Conservation (phyloP, 2,113 vertebrate genomes). For the Aphelocoma coerulescens region DNA sequence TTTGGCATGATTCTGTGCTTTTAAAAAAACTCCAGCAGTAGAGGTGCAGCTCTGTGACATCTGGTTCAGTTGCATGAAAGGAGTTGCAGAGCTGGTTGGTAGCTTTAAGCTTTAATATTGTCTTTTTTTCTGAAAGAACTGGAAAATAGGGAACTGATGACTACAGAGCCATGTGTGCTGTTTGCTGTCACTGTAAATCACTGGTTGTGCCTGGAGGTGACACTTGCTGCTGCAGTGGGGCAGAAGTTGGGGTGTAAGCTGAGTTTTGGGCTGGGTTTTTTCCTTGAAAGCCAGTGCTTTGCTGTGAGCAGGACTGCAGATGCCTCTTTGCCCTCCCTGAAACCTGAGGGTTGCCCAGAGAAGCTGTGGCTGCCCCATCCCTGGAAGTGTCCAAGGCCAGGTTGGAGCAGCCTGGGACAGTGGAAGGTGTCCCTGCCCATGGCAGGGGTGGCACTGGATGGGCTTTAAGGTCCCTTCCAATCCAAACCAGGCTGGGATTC, state of each 20-base stretch:
- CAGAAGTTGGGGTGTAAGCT: neutral
- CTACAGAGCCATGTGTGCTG: fast-evolving
- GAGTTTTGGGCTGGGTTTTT: fast-evolving
- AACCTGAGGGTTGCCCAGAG: neutral
- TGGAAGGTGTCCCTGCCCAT: neutral
- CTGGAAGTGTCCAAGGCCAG: too few relatives aligned
- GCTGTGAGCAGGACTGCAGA: neutral
- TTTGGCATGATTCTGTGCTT: neutral
- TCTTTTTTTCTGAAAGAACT: neutral
- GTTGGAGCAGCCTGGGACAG: neutral
- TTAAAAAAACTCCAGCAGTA: fast-evolving
- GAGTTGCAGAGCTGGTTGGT: neutral
- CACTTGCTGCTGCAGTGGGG: neutral
- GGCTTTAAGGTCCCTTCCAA: fast-evolving
- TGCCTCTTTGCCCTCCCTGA: neutral
- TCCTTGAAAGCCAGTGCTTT: neutral
- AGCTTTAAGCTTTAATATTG: neutral
- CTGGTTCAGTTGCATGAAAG: neutral
- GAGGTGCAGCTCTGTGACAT: neutral
- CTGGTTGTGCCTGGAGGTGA: neutral
- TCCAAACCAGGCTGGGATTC: neutral
- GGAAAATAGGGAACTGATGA: too few relatives aligned
- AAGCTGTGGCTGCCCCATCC: neutral
- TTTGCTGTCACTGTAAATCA: fast-evolving
- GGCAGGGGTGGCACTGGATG: neutral